phyloP scores from a whole-genome alignment of 2,113 vertebrate species.

The Stigmatopora nigra region DNA sequence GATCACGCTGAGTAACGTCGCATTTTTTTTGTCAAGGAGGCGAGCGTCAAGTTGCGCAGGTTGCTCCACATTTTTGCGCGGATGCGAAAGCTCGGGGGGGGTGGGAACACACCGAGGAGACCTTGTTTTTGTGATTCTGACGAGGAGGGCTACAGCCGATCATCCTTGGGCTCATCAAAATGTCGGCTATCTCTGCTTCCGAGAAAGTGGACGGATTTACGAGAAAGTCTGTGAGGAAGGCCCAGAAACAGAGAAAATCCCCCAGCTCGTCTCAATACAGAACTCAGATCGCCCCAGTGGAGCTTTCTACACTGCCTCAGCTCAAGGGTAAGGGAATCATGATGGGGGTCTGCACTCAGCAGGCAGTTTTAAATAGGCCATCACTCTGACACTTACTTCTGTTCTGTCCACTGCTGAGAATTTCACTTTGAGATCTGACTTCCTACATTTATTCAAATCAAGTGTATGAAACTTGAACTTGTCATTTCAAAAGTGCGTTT shows the following conservation, averaged over 20 bases:
- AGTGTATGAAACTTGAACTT: slow-evolving; percentile 7
- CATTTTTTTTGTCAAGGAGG: slow-evolving; percentile 7
- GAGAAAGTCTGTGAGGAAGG: slow-evolving; percentile 93
- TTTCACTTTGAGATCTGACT: neutral
- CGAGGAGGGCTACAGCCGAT: slow-evolving; percentile 20
- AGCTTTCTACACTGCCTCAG: slow-evolving; percentile 87
- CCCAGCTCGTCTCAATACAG: slow-evolving; percentile 95
- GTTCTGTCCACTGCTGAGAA: slow-evolving; percentile 3
- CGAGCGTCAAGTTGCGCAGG: slow-evolving; percentile 17
- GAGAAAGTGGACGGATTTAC: slow-evolving; percentile 99
- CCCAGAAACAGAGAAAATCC: slow-evolving; percentile 85
- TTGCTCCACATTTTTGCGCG: slow-evolving; percentile 18
- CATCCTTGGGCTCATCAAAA: slow-evolving; percentile 56
- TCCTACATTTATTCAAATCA: neutral
- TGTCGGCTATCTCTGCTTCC: slow-evolving; percentile 89
- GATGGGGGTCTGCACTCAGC: slow-evolving; percentile 17
- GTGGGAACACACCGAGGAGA: slow-evolving; percentile 18
- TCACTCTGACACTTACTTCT: neutral
- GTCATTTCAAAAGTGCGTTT: neutral
- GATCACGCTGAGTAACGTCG: slow-evolving; percentile 37
- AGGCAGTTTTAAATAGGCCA: slow-evolving; percentile 33
- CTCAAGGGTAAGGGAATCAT: slow-evolving; percentile 80
- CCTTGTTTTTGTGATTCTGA: slow-evolving; percentile 14
- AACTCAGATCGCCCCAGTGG: slow-evolving; percentile 75
- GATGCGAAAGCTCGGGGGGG: slow-evolving; percentile 25